phyloP scores from a whole-genome alignment of 2,888 invertebrate species.

The Lasioglossum villosulum region DNA sequence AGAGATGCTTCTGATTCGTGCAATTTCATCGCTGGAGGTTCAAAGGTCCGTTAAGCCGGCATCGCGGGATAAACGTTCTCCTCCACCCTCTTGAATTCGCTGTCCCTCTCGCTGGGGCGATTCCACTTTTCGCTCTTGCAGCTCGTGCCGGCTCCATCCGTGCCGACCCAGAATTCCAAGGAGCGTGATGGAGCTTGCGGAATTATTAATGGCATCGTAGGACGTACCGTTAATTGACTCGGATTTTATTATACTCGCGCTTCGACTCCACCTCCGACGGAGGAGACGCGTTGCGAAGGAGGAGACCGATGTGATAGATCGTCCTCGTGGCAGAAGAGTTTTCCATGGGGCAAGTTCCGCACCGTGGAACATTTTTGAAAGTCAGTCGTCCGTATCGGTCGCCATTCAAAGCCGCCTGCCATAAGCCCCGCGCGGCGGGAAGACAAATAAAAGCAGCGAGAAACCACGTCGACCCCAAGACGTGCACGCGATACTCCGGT shows the following conservation, averaged over 20 bases:
- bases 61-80: slow-evolving; percentile 54
- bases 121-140: slow-evolving; percentile 39
- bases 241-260: slow-evolving; percentile 79
- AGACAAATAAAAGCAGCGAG: slow-evolving; percentile 61
- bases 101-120: slow-evolving; percentile 21
- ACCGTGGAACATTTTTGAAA: slow-evolving; percentile 62
- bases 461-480: neutral
- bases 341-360: slow-evolving; percentile 54
- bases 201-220: slow-evolving; percentile 79
- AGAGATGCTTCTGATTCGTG: slow-evolving; percentile 17
- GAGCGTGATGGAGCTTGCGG: slow-evolving; percentile 62
- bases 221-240: slow-evolving; percentile 81
- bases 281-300: slow-evolving; percentile 64
- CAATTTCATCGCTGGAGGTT: slow-evolving; percentile 38
- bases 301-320: slow-evolving; percentile 66
- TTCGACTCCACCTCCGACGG: slow-evolving; percentile 50
- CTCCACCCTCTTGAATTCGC: slow-evolving; percentile 5
- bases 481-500: slow-evolving; percentile 40
- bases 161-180: slow-evolving; percentile 52
- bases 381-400: slow-evolving; percentile 57
- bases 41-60: slow-evolving; percentile 48
- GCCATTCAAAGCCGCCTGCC: slow-evolving; percentile 44
- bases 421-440: slow-evolving; percentile 16
- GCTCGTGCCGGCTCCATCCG: neutral
- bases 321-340: slow-evolving; percentile 42